Evolutionary conservation across 2,888 invertebrate species (phyloP), one percentile per base, ranked within the genome.

Genomic region (Lepidochrysops patricia): DNA sequence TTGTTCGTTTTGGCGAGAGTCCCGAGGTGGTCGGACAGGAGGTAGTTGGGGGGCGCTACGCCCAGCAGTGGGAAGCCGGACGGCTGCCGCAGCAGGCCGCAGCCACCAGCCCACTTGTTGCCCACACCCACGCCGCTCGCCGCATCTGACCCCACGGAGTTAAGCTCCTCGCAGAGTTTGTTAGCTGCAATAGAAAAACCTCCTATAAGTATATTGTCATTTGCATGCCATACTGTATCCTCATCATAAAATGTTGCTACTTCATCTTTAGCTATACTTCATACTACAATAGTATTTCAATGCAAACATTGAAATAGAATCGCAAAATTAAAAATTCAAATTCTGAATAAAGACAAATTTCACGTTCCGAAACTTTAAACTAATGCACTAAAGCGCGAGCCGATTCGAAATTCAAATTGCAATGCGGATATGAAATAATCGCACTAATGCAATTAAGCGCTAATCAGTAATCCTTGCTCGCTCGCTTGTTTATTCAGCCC

Each of bases 51-150:
- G 6, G 91, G 90, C 37, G 91, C 90, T 43, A 91, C 91, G 49
- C 91, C 89, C 56, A 92, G 82, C 57, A 91, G 82, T 66, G 89
- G 92, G 82, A 90, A 93, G 72, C 90, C 92, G 49, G 89, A 91
- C 65, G 86, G 91, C 80, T 91, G 85, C 75, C 92, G 87, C 75
- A 93, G 81, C 82, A 93, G 76, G 69, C 93, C 84, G 85, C 93
- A 85, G 82, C 93, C 85, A 66, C 92, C 89, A 64, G 91, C 81
- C 92, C 92, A 89, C 77, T 91, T 89, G 66, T 88, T 88, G 54
- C 85, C 83, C 43, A 43, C 37, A 58, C 80, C 80, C 59, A 74
- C 79, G 64, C 83, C 76, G 64, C 82, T 82, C 69, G 79, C 76
- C 62, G 76, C 75, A 70, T 34, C 81, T 68, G 66, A 90, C 80